phyloP scores from a whole-genome alignment of 2,797 vertebrate genomes.

The Brotogeris chrysoptera region DNA sequence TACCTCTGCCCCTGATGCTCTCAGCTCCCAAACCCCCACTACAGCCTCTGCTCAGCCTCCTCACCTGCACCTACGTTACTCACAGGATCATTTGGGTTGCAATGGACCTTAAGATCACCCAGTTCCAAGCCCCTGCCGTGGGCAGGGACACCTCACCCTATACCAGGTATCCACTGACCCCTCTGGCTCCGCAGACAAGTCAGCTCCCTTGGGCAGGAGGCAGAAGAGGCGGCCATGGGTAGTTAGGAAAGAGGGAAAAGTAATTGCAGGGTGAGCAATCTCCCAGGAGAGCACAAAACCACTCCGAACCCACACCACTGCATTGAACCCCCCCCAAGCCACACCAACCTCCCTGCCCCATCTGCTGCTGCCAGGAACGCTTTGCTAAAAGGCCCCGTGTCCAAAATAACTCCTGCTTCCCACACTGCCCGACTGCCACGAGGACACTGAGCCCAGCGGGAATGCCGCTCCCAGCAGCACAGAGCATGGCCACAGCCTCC shows the following conservation, averaged over 20 bases:
- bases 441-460: not conserved
- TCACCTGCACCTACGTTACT: not conserved
- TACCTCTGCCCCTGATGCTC: not conserved
- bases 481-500: not conserved
- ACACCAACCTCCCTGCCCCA: not conserved
- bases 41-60: not conserved
- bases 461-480: fast-evolving
- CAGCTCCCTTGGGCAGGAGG: not conserved
- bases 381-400: not conserved
- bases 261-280: not conserved
- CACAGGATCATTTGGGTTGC: not conserved
- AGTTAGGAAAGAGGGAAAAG: not conserved
- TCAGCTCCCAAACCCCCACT: not conserved
- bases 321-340: not conserved
- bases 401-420: not conserved
- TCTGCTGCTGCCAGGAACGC: not conserved
- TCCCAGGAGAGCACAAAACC: not conserved
- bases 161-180: not conserved
- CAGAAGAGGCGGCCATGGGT: not conserved
- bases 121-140: not conserved
- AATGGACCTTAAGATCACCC: not conserved
- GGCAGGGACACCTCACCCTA: not conserved
- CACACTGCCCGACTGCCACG: not conserved
- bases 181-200: not conserved
- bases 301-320: not conserved